Conservation (phyloP, 2,797 vertebrate species). For the Smutsia gigantea region DNA sequence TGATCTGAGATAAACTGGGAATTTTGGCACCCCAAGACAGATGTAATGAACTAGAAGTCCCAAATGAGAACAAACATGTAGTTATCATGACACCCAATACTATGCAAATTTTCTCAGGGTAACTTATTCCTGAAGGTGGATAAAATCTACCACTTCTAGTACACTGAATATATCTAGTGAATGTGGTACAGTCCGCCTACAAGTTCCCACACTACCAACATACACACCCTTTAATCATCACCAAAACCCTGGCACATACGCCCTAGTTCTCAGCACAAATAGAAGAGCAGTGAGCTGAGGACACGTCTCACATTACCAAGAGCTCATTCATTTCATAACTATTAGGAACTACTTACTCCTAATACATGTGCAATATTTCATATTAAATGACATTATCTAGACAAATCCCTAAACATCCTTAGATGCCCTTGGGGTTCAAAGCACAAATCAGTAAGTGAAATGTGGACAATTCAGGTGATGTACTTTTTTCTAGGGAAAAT, state of each 20-base stretch:
- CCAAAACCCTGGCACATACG: not conserved
- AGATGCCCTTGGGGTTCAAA: not conserved
- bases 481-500: conserved; percentile 9
- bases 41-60: not conserved
- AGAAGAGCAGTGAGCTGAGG: conserved; percentile 24
- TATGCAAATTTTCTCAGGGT: conserved; percentile 17
- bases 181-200: not conserved
- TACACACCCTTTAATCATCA: not conserved
- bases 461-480: not conserved
- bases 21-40: not conserved
- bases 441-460: not conserved
- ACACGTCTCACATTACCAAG: conserved; percentile 7
- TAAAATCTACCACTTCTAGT: conserved; percentile 7
- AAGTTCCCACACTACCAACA: not conserved
- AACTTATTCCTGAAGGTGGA: not conserved
- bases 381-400: conserved; percentile 22
- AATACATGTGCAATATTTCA: not conserved
- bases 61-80: not conserved
- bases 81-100: not conserved
- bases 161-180: not conserved
- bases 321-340: conserved; percentile 27
- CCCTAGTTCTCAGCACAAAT: conserved; percentile 17
- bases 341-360: not conserved
- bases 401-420: conserved; percentile 30
- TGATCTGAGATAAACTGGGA: not conserved